phyloP scores from a whole-genome alignment of 2,797 vertebrate genomes.

The Helostoma temminkii region DNA sequence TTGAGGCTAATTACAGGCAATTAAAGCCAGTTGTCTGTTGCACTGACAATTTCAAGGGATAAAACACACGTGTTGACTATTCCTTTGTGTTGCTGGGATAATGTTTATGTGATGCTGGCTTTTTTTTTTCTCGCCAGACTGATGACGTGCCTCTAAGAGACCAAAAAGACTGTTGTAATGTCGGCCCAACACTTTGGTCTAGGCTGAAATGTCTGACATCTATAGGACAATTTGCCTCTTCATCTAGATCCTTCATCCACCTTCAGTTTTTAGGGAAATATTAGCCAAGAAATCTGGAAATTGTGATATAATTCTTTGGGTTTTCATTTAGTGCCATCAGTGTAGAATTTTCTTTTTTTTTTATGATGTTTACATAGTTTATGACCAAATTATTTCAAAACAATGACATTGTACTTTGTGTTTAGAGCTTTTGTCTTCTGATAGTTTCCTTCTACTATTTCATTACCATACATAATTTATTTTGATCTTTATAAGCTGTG shows the following conservation, averaged over 20 bases:
- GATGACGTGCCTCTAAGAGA: not conserved
- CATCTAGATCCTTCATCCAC: too few species aligned
- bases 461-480: not conserved
- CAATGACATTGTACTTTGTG: too few species aligned
- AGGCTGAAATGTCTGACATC: not conserved
- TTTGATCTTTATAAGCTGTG: too few species aligned
- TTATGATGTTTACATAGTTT: too few species aligned
- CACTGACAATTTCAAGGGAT: conserved; percentile 79
- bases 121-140: conserved; percentile 36
- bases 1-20: conserved; percentile 89
- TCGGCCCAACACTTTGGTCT: not conserved
- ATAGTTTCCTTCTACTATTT: not conserved
- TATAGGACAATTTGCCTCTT: too few species aligned
- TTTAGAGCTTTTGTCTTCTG: not conserved
- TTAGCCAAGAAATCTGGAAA: too few species aligned
- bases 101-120: conserved; percentile 79
- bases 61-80: conserved; percentile 70
- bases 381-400: too few species aligned
- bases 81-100: conserved; percentile 75
- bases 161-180: not conserved
- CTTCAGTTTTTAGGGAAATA: conserved; percentile 23
- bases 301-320: too few species aligned
- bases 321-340: too few species aligned
- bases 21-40: conserved; percentile 87
- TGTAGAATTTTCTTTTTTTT: too few species aligned